Evolutionary conservation across 1,140 invertebrate genomes (phyloP), one percentile per base, ranked within the genome.

Genomic region (Bombus confusus): DNA sequence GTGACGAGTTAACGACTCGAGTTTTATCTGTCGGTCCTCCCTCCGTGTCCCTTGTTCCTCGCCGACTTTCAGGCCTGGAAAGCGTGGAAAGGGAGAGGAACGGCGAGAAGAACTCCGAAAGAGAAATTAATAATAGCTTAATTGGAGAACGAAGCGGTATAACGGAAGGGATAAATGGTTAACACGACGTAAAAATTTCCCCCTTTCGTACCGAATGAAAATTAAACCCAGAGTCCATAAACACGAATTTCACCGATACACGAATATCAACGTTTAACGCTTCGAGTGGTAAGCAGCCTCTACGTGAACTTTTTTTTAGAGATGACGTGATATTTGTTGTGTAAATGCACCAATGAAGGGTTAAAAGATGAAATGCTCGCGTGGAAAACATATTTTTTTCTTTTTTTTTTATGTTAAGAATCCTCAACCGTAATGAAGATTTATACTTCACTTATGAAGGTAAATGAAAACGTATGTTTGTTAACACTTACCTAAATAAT

Each of bases 1-100:
- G 92, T 94, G 91, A 91, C 89, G 93, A 94, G 92, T 94, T 94
- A 94, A 94, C 92, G 92, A 95, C 92, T 94, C 89, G 90, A 92
- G 87, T 89, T 93, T 92, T 92, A 92, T 94, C 85, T 88, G 88
- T 92, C 91, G 88, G 88, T 73, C 31, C 80, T 90, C 86, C 80
- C 78, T 85, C 66, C 68, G 80, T 43, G 69, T 81, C 86, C 81
- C 81, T 74, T 87, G 71, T 87, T 57, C 85, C 79, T 81, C n/a
- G 79, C 59, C 84, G 78, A 78, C 80, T 39, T 34, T 59, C 80
- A 37, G 66, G 39, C 81, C 31, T 47, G 57, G 39, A 83, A 83
- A 72, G 22, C 76, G 69, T 77, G 75, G 73, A 77, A 85, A 74
- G 79, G 47, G 74, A 83, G n/a, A 62, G 52, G 66, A 59, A 75